Evolutionary conservation across 1,140 invertebrate species (phyloP), one percentile per base, ranked within the genome.

Genomic region (Aplysia californica): DNA sequence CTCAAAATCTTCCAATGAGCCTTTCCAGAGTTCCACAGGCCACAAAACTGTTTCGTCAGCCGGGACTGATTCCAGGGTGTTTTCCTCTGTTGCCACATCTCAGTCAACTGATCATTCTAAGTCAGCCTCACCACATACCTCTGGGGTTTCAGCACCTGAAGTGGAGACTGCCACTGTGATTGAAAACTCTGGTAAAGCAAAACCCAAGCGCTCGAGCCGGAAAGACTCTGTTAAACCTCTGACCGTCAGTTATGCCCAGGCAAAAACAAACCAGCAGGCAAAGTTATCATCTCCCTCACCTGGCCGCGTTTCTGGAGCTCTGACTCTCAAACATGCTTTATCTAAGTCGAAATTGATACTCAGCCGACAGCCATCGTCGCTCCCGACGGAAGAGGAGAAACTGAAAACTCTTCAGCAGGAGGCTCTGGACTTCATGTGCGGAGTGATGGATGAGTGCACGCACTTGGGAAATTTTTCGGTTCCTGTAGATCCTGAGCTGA

Each of bases 381-480:
- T 35, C 21, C 33, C 61, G 39, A 35, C 4, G 21, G 23, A 20
- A 3, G 26, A 33, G 26, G 68, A 70, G 5, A 41, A 70, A 3
- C 6, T 70, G 68, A 70, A 70, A 35, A n/a, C n/a, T 33, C 55
- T 79, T 21, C 74, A 80, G 41, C 50, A 77, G 20, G 82, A 86
- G 50, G 80, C 82, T 0, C 36, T 97, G 15, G 94, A 96, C 89
- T 99, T 99, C 87, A 99, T 99, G 98, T 91, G 95, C 33, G 97
- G 97, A 0, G 94, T 99, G 77, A 99, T 99, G 98, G 97, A 99
- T 86, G 96, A 99, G 90, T 99, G 96, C 87, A 99, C 98, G 2
- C 97, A 98, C 90, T 90, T 99, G 1, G 95, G 93, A 75, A 98
- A 99, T 89, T 99, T 97, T 86, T 94, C 95, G 20, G 89, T 93